Percentiles rank a stretch among this genome's conserved stretches.
Evolutionary conservation across 2,797 vertebrate species (phyloP).

Genomic region (Synaphobranchus kaupii): DNA sequence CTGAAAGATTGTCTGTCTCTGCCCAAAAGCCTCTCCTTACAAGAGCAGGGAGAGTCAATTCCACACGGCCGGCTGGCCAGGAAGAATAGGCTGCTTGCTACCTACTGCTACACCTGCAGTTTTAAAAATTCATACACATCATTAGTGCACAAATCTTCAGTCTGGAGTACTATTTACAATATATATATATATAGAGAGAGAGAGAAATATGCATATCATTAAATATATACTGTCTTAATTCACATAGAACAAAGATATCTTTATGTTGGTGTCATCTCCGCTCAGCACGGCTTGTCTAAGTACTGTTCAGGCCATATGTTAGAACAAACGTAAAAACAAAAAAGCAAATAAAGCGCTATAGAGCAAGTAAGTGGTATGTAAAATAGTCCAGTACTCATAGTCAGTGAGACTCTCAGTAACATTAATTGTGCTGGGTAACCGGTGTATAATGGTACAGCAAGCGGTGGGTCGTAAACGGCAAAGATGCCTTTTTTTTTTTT

Average conservation of each 20-base stretch:
- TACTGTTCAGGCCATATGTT: not conserved
- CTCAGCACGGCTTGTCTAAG: not conserved
- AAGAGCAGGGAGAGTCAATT: not conserved
- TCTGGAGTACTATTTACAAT: not conserved
- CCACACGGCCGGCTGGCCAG: not conserved
- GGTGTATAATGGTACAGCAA: conserved; percentile 18
- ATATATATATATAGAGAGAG: not conserved
- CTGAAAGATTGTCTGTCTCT: no score
- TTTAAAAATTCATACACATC: not conserved
- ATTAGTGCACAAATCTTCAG: not conserved
- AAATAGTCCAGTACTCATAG: conserved; percentile 20
- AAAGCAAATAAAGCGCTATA: conserved; percentile 1
- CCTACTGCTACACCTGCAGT: not conserved
- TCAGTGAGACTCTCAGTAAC: conserved; percentile 31
- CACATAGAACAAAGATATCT: not conserved
- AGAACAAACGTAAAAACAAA: conserved; percentile 9
- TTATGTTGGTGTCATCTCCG: not conserved
- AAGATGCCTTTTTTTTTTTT: conserved; percentile 40
- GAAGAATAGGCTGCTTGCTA: not conserved
- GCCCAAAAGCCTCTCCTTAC: not conserved
- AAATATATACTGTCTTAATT: not conserved
- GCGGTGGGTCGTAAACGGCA: conserved; percentile 42
- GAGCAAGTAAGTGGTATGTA: conserved; percentile 7
- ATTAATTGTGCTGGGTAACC: not conserved
- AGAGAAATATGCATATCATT: no score